Conservation (phyloP, 1,140 invertebrate genomes). For the Coenobita brevimanus region DNA sequence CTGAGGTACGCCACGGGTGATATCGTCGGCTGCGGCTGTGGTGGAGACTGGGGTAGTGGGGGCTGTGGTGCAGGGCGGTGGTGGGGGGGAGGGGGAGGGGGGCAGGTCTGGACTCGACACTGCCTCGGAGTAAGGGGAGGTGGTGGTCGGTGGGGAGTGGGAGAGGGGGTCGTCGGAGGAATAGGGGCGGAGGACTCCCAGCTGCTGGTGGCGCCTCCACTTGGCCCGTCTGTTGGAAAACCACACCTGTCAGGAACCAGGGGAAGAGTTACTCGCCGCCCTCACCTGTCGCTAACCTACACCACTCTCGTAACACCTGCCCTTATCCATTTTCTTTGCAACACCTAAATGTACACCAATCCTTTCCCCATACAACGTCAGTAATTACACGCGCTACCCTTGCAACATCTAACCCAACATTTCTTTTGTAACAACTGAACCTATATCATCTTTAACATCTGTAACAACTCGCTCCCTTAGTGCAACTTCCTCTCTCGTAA, state of each 20-base stretch:
- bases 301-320: no score
- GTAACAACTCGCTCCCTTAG: no score
- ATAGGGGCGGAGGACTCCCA: slow-evolving; percentile 89
- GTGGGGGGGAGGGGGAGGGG: slow-evolving; percentile 44
- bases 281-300: not conserved
- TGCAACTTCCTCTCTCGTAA: no score
- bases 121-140: slow-evolving; percentile 60
- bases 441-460: no score
- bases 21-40: slow-evolving; percentile 50
- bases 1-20: slow-evolving; percentile 55
- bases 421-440: no score
- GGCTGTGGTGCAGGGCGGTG: slow-evolving; percentile 17
- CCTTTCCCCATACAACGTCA: no score
- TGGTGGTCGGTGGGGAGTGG: slow-evolving; percentile 59
- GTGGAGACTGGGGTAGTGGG: slow-evolving; percentile 64
- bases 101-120: slow-evolving; percentile 60
- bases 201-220: slow-evolving; percentile 95
- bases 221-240: slow-evolving; percentile 99
- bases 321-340: no score
- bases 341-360: no score
- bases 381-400: no score
- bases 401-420: no score
- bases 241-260: slow-evolving; percentile 85
- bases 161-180: slow-evolving; percentile 68
- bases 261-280: slow-evolving; percentile 69